Base-by-base conservation (phyloP, 1,140 invertebrate species). In the Anagrus nilaparvatae region DNA sequence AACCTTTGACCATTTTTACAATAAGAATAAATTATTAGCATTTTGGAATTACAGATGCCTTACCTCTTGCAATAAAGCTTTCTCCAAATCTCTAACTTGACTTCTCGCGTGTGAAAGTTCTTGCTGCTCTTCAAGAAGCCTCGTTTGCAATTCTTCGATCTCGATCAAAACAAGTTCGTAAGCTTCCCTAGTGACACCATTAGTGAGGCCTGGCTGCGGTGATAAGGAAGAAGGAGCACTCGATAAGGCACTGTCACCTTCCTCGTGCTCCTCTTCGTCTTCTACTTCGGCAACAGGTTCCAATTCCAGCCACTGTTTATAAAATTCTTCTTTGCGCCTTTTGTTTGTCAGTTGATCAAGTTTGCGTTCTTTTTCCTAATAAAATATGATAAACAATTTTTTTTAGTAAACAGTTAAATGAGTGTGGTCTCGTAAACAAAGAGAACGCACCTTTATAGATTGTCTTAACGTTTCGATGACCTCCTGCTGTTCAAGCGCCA, bases 221-320 rank as follows among this genome's bases (percentile, higher is more conserved):
- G 63, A 64, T 27, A 63, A 46, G 7, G 61, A 63, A 1, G 61
- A 53, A 3, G 61, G 60, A 8, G 55, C 60, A 36, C 59, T 63
- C 1, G 60, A 64, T 2, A 63, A 44, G 2, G 57, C 59, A 20
- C 61, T 64, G 35, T 64, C 63, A 10, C 55, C 58, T 44, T 61
- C 56, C 28, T 61, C 61, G 20, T 62, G 55, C 38, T 64, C 58
- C 27, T 61, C 59, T 33, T 63, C 60, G 30, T 66, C 63, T 21
- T 64, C 61, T 2, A 66, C 61, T 51, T 66, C 63, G 13, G 55
- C 60, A 1, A 65, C 63, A 10, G 62, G 61, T 21, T 64, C 63
- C 6, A 66, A 35, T 27, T 65, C 62, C 8, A 63, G 25, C 58
- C 61, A 66, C 17, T 63, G 61, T 19, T 55, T 60, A 39, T 60